Conservation (phyloP, 2,113 vertebrate genomes). For the Engraulis encrasicolus region DNA sequence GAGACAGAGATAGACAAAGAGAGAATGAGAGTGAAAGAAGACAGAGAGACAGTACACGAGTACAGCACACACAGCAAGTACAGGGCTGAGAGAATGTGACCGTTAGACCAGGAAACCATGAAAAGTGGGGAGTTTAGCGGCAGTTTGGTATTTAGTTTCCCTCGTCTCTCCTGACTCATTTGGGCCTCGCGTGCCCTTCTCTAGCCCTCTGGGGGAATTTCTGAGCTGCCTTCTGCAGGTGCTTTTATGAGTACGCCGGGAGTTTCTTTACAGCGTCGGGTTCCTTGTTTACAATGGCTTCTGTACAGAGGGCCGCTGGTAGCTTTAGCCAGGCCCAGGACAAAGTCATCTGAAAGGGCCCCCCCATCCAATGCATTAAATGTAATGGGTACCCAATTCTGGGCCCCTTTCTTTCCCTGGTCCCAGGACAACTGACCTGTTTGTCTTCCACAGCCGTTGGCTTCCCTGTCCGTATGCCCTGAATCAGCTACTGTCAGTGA, state of each 20-base stretch:
- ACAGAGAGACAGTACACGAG: no score
- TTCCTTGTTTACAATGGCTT: not conserved
- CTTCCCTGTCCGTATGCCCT: no score
- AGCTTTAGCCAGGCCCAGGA: no score
- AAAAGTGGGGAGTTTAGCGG: constrained; percentile 66
- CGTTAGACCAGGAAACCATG: constrained; percentile 78
- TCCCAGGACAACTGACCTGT: no score
- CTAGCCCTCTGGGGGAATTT: constrained; percentile 35
- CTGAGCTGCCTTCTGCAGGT: constrained; percentile 25
- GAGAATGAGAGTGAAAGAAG: constrained; percentile 35
- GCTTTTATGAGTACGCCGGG: constrained; percentile 61
- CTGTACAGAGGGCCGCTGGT: no score
- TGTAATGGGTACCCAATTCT: no score
- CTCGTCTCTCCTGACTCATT: constrained; percentile 76
- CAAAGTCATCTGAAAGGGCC: no score
- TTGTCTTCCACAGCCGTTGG: no score
- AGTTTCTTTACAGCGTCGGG: constrained; percentile 72
- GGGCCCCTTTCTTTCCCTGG: no score
- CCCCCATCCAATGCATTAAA: no score
- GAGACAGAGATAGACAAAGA: constrained; percentile 55
- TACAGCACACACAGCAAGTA: constrained; percentile 33
- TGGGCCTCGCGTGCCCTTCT: constrained; percentile 54
- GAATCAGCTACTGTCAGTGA: not conserved
- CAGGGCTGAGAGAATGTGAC: constrained; percentile 60
- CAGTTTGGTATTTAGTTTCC: constrained; percentile 71